Evolutionary conservation across 2,888 invertebrate species (phyloP).

Genomic region (Anthoptus insignis): DNA sequence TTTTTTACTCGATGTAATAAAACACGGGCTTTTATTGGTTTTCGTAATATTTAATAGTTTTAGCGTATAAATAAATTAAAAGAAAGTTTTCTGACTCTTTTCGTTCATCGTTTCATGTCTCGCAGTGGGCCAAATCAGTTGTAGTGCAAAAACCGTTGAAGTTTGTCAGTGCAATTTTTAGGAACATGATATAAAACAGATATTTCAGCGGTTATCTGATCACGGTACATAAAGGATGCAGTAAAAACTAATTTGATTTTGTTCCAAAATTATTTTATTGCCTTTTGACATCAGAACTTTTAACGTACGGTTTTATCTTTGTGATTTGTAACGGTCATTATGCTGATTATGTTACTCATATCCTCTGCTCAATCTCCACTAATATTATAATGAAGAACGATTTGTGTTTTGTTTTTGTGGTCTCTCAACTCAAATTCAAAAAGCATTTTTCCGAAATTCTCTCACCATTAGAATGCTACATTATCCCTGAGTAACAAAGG

Average conservation of each 20-base stretch:
- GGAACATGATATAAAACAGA: slow-evolving; percentile 33
- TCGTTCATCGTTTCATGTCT: not conserved
- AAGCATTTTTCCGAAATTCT: no score
- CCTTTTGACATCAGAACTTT: not conserved
- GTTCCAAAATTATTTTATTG: slow-evolving; percentile 12
- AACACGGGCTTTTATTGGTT: no score
- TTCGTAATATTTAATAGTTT: no score
- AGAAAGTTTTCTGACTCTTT: not conserved
- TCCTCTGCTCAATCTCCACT: no score
- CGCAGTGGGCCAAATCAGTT: not conserved
- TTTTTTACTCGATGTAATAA: no score
- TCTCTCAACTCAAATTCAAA: no score
- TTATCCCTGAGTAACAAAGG: no score
- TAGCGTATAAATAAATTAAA: no score
- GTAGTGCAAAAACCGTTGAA: slow-evolving; percentile 16
- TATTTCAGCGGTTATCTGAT: slow-evolving; percentile 31
- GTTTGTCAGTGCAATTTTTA: slow-evolving; percentile 22
- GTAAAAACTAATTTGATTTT: slow-evolving; percentile 34
- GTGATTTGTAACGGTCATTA: not conserved
- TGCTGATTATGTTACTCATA: not conserved
- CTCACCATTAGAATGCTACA: no score
- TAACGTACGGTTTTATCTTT: not conserved
- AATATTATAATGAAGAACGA: no score
- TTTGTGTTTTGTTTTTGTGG: no score
- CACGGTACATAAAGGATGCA: slow-evolving; percentile 14